phyloP scores from a whole-genome alignment of 37 sponge, comb jelly and placozoan genomes.

The Mnemiopsis leidyi region DNA sequence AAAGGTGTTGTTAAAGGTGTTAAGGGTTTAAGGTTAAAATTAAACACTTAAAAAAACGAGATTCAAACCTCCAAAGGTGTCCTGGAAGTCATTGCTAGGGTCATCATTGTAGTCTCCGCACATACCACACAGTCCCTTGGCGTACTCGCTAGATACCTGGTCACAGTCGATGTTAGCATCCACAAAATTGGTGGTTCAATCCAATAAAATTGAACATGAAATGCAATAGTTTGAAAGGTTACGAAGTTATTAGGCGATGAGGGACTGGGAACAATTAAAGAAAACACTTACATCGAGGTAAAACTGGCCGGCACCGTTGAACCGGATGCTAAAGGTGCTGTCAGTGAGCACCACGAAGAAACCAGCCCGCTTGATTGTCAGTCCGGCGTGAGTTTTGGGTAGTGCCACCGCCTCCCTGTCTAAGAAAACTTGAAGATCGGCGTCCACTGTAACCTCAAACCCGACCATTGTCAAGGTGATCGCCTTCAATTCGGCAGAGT shows the following conservation, averaged over 20 bases:
- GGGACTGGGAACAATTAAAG: too few relatives aligned
- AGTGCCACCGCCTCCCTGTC: conserved; percentile 1
- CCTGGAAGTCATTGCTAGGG: conserved; percentile 47
- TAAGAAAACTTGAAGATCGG: not conserved
- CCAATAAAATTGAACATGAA: not conserved
- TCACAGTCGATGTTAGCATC: not conserved
- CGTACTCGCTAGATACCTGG: conserved; percentile 3
- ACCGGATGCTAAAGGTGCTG: not conserved
- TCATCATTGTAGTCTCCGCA: conserved; percentile 65
- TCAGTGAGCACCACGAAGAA: not conserved
- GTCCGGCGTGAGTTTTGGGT: not conserved
- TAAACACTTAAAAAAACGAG: too few relatives aligned
- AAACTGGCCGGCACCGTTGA: conserved; percentile 56
- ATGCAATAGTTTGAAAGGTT: not conserved
- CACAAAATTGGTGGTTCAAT: not conserved
- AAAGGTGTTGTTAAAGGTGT: too few relatives aligned
- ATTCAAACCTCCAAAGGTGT: conserved; percentile 4
- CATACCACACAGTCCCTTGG: conserved; percentile 3
- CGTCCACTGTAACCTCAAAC: conserved; percentile 25
- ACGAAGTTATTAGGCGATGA: not conserved
- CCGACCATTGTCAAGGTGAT: not conserved
- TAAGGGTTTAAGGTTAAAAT: too few relatives aligned
- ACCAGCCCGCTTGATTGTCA: conserved; percentile 24
- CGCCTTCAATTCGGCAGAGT: not conserved
- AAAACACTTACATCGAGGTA: conserved; percentile 42